A percentile compares a stretch with the other conserved stretches of the same genome.
These are phyloP conservation scores for Metellina segmentata DNA, from an alignment of 2,888 invertebrate genomes.

Conservation along the genomic window DNA sequence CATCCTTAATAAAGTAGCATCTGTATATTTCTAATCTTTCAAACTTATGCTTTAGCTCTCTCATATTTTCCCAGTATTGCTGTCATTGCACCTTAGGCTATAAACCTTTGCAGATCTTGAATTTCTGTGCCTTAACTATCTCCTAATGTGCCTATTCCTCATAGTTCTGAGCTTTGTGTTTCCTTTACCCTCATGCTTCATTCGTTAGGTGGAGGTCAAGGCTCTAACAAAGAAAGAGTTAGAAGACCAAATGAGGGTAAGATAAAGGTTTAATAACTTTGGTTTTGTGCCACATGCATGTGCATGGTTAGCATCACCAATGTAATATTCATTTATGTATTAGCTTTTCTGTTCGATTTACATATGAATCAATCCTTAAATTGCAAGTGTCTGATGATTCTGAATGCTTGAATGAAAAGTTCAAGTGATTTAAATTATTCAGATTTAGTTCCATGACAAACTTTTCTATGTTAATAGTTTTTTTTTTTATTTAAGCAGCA, in stretches of 20 bases:
- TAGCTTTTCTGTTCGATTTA: too few species aligned
- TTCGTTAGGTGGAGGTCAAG: conserved; percentile 80
- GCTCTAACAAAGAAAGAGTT: conserved; percentile 81
- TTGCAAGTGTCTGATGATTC: too few species aligned
- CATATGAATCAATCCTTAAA: too few species aligned
- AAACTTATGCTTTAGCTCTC: conserved; percentile 1
- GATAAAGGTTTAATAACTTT: conserved; percentile 74
- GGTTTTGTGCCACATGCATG: background rate
- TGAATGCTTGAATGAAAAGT: too few species aligned
- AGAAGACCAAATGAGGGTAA: conserved; percentile 82
- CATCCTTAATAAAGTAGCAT: background rate
- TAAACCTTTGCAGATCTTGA: background rate
- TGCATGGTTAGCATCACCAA: background rate
- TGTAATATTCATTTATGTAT: background rate
- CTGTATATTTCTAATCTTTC: background rate
- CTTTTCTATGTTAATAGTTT: too few species aligned
- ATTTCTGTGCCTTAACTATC: conserved; percentile 74
- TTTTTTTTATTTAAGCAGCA: too few species aligned
- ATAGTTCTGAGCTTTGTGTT: conserved; percentile 48
- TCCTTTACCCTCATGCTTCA: conserved; percentile 56
- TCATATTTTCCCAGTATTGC: background rate
- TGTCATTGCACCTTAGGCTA: background rate
- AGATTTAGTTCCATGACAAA: too few species aligned
- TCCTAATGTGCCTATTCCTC: conserved; percentile 62
- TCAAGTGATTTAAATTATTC: too few species aligned